phyloP scores from a whole-genome alignment of 2,888 invertebrate genomes.

The Malacosoma neustria region DNA sequence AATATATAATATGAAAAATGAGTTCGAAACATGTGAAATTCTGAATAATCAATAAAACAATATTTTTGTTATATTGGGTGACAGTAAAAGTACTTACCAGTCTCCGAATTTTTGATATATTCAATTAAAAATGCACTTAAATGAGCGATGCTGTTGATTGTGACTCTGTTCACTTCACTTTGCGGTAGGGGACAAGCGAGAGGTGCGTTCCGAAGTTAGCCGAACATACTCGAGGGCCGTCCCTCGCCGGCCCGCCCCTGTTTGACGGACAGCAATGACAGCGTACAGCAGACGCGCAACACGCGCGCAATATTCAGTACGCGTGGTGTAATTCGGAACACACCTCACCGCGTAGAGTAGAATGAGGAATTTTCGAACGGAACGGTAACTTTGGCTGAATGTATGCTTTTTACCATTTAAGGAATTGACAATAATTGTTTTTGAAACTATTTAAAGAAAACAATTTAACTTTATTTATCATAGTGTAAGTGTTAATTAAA shows the following conservation, averaged over 20 bases:
- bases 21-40: background rate
- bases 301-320: slow-evolving; percentile 46
- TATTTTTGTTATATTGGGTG: slow-evolving; percentile 6
- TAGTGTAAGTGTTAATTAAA: background rate
- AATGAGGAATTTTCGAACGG: slow-evolving; percentile 27
- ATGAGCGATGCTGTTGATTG: slow-evolving; percentile 21
- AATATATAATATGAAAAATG: background rate
- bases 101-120: slow-evolving; percentile 10
- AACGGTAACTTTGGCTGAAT: slow-evolving; percentile 17
- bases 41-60: background rate
- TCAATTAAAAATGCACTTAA: slow-evolving; percentile 19
- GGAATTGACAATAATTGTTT: background rate
- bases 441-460: background rate
- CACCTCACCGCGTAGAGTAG: slow-evolving; percentile 18
- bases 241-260: slow-evolving; percentile 43
- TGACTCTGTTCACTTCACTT: slow-evolving; percentile 61
- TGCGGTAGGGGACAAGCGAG: slow-evolving; percentile 29
- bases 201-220: slow-evolving; percentile 40
- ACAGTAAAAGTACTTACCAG: slow-evolving; percentile 36
- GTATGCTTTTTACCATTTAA: slow-evolving; percentile 1
- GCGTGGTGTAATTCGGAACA: slow-evolving; percentile 46
- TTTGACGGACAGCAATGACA: slow-evolving; percentile 37
- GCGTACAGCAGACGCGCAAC: slow-evolving; percentile 45
- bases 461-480: background rate
- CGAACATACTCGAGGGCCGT: slow-evolving; percentile 40